Evolutionary conservation across 35 echinoderm and acorn worm genomes (phyloP).

Genomic region (Strongylocentrotus purpuratus): DNA sequence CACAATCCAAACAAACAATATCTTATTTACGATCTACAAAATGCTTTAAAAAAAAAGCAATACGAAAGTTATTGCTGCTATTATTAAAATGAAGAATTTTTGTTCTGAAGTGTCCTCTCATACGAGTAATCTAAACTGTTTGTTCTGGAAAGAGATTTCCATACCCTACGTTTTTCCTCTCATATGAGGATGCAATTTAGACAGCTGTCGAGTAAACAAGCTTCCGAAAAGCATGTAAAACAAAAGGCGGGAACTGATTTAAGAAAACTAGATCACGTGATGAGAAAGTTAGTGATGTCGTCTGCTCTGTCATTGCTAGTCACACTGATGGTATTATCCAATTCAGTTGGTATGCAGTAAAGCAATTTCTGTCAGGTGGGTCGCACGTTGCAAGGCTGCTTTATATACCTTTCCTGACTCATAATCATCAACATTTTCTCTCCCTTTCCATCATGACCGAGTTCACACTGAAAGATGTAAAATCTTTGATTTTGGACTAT

Average conservation of each 20-base stretch:
- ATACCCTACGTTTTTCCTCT: not conserved
- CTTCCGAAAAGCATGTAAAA: not conserved
- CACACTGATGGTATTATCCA: not conserved
- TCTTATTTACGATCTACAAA: not conserved
- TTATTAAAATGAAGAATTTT: not conserved
- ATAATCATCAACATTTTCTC: not conserved
- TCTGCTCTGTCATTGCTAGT: not conserved
- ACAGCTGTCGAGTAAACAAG: not conserved
- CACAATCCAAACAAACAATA: not conserved
- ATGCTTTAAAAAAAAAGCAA: not conserved
- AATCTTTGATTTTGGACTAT: not conserved
- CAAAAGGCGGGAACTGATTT: not conserved
- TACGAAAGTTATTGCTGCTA: not conserved
- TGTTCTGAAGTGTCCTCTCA: not conserved
- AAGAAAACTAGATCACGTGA: slow-evolving; percentile 9
- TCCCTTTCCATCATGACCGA: not conserved
- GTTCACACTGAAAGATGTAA: not conserved
- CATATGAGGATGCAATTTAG: not conserved
- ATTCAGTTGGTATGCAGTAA: not conserved
- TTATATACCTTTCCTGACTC: not conserved
- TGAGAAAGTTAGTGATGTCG: not conserved
- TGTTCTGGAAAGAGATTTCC: not conserved
- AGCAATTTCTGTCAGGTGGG: not conserved
- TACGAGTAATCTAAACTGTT: not conserved
- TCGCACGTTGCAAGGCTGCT: not conserved